Evolutionary conservation across 2,113 vertebrate genomes (phyloP).

Genomic region (Alces alces): DNA sequence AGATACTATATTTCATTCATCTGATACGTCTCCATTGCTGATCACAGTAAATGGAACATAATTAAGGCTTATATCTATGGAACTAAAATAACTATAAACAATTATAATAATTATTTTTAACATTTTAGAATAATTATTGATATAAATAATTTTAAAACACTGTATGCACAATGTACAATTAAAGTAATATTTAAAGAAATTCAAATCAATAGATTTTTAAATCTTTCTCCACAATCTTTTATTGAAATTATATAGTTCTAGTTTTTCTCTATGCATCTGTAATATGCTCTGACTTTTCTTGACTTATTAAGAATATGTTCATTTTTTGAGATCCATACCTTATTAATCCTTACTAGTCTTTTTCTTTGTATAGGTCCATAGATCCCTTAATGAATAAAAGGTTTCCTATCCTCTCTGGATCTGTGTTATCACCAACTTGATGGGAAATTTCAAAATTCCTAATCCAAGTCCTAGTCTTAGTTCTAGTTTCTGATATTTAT

Average conservation of each 20-base stretch:
- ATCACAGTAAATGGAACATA: not conserved
- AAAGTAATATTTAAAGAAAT: conserved; percentile 5
- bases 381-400: not conserved
- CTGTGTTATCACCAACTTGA: not conserved
- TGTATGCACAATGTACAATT: not conserved
- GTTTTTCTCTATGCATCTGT: not conserved
- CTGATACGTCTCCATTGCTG: not conserved
- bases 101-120: not conserved
- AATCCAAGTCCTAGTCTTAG: not conserved
- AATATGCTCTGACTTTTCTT: not conserved
- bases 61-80: not conserved
- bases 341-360: not conserved
- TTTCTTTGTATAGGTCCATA: not conserved
- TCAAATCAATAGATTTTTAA: not conserved
- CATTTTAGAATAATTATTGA: not conserved
- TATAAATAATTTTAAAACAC: not conserved
- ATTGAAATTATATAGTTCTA: not conserved
- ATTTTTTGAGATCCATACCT: not conserved
- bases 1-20: not conserved
- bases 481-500: not conserved
- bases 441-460: not conserved
- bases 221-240: not conserved
- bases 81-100: not conserved
- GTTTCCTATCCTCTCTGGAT: not conserved
- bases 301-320: not conserved